These are phyloP conservation scores for Alitta virens DNA, from an alignment of 2,888 invertebrate genomes.

Conservation along the genomic window DNA sequence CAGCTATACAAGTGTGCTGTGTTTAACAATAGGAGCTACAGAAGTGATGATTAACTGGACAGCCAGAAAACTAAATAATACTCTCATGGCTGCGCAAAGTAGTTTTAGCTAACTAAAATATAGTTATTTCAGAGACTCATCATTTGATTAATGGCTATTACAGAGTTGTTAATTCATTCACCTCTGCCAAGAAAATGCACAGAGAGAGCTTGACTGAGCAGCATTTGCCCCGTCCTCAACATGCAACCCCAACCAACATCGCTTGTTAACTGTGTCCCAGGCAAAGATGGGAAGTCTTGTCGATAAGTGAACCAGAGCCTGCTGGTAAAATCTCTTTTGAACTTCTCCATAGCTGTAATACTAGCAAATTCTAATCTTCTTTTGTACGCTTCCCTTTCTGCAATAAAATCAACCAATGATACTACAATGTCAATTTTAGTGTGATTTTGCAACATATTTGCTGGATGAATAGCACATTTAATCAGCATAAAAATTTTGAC, in stretches of 20 bases:
- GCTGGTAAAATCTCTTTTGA: constrained; percentile 79
- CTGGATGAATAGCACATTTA: too few species aligned
- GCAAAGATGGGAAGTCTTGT: constrained; percentile 77
- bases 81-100: too few species aligned
- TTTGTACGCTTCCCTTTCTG: constrained; percentile 7
- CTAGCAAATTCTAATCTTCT: neutral
- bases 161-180: too few species aligned
- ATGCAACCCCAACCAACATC: constrained; percentile 96
- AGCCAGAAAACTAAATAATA: too few species aligned
- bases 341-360: constrained; percentile 64
- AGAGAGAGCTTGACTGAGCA: constrained; percentile 82
- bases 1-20: too few species aligned
- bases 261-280: constrained; percentile 78
- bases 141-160: too few species aligned
- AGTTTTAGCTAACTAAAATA: too few species aligned
- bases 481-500: too few species aligned
- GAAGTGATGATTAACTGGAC: too few species aligned
- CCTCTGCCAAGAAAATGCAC: constrained; percentile 79
- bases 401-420: neutral
- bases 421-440: neutral
- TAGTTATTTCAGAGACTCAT: too few species aligned
- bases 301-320: constrained; percentile 70
- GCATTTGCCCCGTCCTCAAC: constrained; percentile 87
- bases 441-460: too few species aligned
- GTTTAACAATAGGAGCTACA: too few species aligned